Evolutionary conservation across 2,888 invertebrate genomes (phyloP), one percentile per base, ranked within the genome.

Genomic region (Oligia fasciuncula): DNA sequence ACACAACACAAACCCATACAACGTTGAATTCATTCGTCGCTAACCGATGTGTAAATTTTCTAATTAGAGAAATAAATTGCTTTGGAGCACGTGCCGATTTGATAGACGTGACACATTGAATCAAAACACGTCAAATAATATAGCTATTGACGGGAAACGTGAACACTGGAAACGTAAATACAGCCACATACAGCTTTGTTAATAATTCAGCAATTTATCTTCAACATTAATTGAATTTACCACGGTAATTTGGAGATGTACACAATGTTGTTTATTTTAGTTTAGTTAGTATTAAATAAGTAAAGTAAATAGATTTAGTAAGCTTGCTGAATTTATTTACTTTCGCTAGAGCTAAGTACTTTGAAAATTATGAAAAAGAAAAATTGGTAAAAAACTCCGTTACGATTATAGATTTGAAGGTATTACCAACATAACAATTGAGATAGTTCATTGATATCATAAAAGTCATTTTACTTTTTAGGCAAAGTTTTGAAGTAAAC

Each of bases 71-170:
- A 84, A 80, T 70, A 84, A 83, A 97, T 97, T 87, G 97, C 97
- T 91, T 98, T 97, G 97, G 97, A 98, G 91, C 98, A 98, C 93
- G 98, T 98, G 89, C 98, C 97, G 87, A 98, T 95, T 93, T 98
- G 98, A 65, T 98, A 97, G 77, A 98, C 94, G 93, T 98, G 66
- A 63, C 65, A 69, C 84, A 67, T 76, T 77, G 76, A 78, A 79
- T 78, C 71, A 77, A 80, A 81, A 72, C 73, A 78, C 60, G 57
- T 68, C 73, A 17, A 77, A 80, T 84, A 80, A 68, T 23, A 79
- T 73, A 67, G 46, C 65, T 65, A 80, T 78, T 79, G 74, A 19
- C 40, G 60, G 6, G 14, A 73, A 79, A 80, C 46, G 46, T 67
- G 65, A 71, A 81, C 40, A 75, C 19, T 71, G n/a, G 51, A 68